Conservation (phyloP, 2,113 vertebrate species). For the Nasalis larvatus region DNA sequence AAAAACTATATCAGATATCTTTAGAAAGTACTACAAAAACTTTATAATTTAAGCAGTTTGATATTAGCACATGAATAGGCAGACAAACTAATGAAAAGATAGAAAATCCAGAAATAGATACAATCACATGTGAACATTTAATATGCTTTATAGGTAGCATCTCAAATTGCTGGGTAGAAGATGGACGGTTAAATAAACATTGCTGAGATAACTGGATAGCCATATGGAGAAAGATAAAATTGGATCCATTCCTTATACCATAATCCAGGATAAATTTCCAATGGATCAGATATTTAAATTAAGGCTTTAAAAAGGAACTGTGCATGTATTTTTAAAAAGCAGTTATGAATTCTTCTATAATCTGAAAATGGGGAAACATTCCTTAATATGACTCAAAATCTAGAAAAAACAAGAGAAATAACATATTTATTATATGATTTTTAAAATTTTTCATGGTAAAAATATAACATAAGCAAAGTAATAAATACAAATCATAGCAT, state of each 20-base stretch:
- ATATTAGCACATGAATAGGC: neutral
- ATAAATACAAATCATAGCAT: neutral
- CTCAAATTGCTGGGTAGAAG: slow-evolving; percentile 5
- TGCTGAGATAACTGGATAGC: neutral
- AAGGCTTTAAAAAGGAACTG: neutral
- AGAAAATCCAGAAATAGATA: slow-evolving; percentile 35
- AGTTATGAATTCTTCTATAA: neutral
- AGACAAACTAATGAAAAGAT: neutral
- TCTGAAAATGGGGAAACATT: neutral
- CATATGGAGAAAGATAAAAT: slow-evolving; percentile 56
- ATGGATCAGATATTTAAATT: slow-evolving; percentile 56
- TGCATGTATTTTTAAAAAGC: neutral
- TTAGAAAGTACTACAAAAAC: neutral
- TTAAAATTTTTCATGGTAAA: neutral
- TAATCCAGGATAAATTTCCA: slow-evolving; percentile 2
- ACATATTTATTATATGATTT: neutral
- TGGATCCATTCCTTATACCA: slow-evolving; percentile 19
- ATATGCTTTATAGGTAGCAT: neutral
- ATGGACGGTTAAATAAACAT: slow-evolving; percentile 43
- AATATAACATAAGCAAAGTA: neutral
- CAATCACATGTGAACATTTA: neutral
- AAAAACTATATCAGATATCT: neutral
- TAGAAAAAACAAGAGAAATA: neutral
- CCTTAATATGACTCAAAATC: slow-evolving; percentile 9
- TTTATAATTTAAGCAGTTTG: neutral